Percentiles rank a stretch among this genome's conserved stretches.
These are phyloP conservation scores for Aquatica leii DNA, from an alignment of 2,888 invertebrate species.

Conservation along the genomic window DNA sequence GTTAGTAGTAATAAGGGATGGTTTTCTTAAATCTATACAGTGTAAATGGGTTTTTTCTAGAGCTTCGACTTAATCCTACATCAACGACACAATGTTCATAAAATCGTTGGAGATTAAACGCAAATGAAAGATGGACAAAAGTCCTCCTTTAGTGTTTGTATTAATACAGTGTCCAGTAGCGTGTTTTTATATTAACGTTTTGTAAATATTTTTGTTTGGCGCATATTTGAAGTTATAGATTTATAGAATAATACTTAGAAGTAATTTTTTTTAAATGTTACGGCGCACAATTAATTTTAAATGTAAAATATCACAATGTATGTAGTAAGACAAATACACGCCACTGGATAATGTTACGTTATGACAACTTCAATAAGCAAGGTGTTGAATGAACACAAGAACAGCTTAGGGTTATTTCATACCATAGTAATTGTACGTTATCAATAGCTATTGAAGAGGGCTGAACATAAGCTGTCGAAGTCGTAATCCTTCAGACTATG, in stretches of 20 bases:
- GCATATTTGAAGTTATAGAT: conserved; percentile 8
- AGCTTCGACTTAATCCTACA: conserved; percentile 36
- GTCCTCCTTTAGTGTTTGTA: conserved; percentile 23
- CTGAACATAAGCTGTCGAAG: conserved; percentile 41
- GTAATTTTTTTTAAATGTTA: too few relatives aligned
- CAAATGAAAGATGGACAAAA: conserved; percentile 37
- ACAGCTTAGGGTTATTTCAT: conserved; percentile 59
- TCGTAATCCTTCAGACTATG: conserved; percentile 42
- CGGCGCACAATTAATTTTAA: neutral
- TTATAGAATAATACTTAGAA: too few relatives aligned
- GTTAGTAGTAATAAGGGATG: too few relatives aligned
- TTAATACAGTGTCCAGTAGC: conserved; percentile 24
- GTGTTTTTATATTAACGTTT: conserved; percentile 14
- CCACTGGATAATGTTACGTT: conserved; percentile 30
- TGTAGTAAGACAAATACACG: conserved; percentile 13
- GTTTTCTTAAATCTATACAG: too few relatives aligned
- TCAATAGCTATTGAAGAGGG: conserved; percentile 51
- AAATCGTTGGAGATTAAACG: conserved; percentile 30
- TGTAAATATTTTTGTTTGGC: too few relatives aligned
- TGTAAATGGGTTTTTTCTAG: conserved; percentile 20
- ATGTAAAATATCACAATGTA: neutral
- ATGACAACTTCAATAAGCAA: conserved; percentile 44
- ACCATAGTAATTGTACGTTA: conserved; percentile 56
- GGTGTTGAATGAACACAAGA: conserved; percentile 50
- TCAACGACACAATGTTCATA: conserved; percentile 22